Base-by-base conservation (phyloP, 2,888 invertebrate species). In the Lepidocyrtinus sp. region DNA sequence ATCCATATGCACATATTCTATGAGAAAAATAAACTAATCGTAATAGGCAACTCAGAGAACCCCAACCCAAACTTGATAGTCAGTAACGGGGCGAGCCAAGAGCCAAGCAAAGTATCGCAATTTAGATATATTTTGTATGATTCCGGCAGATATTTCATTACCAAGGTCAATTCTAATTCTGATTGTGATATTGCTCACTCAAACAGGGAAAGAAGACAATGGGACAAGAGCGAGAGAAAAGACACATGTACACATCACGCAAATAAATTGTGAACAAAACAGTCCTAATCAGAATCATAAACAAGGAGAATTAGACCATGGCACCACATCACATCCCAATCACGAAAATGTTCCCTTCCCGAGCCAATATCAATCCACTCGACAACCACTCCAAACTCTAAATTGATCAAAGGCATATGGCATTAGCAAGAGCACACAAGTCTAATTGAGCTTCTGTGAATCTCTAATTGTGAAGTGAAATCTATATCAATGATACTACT, bases 81-180 rank as follows among this genome's bases (percentile, higher is more conserved):
- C n/a, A n/a, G n/a, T n/a, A n/a, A n/a, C n/a, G n/a, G n/a, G n/a
- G n/a, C n/a, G n/a, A n/a, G n/a, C n/a, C n/a, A n/a, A n/a, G n/a
- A n/a, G n/a, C n/a, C n/a, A n/a, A n/a, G n/a, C n/a, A n/a, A 36
- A 36, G 12, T 36, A 12, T 36, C 12, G 12, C 36, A 7, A 36
- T 36, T 7, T 36, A 36, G 5, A 7, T 36, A 7, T 7, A 36
- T 36, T 7, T 36, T 36, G 36, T 36, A 50, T 2, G 15, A 50
- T 50, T 50, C 50, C 50, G 50, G 50, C 50, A 50, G 12, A 50
- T 50, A 50, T 50, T 50, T 50, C 50, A 50, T 50, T 50, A 50
- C 50, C 50, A 50, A 50, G 50, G 50, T 50, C 50, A 50, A 50
- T 50, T 50, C 17, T 50, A 50, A n/a, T n/a, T 50, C 50, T 50